Base-by-base conservation (phyloP, 2,797 vertebrate species). In the Enoplosus armatus region DNA sequence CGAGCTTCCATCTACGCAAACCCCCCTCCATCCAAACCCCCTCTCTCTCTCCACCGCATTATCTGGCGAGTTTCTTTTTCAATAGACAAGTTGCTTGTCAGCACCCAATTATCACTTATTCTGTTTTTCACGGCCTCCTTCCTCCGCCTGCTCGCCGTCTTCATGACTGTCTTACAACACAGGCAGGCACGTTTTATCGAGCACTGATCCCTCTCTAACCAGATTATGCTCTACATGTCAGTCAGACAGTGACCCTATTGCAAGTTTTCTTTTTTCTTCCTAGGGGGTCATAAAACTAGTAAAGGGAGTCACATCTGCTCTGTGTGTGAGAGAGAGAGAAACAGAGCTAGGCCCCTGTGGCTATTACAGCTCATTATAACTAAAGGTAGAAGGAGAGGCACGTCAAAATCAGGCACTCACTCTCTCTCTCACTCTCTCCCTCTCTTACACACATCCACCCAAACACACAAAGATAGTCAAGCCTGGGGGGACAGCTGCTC, bases 41-140 rank as follows among this genome's bases (percentile, higher is more conserved):
- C 50, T 16, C 73, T 35, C 59, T 29, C 77, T 24, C 59, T 29
- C 77, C 22, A 22, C 55, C 65, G 60, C 55, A 50, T 66, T 69
- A 79, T 79, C 70, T 82, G 35, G 74, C 16, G 60, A 39, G 60
- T 69, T 79, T 79, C 48, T 58, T 68, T 81, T 72, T 70, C 55
- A 22, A 72, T 51, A 60, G 56, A 66, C 59, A 69, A 82, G 73
- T 78, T 74, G 79, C 79, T 87, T 82, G 86, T 91, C 89, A 85
- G 81, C 87, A 89, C 75, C 90, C 88, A 93, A 93, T 94, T 93
- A 92, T 92, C 90, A 86, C 86, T 83, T 86, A 35, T 69, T 76
- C 72, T 61, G 65, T 79, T 83, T 83, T 82, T 83, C 72, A 72
- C 77, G 7, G 68, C 63, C 62, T 66, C 70, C 58, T 75, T 84